Base-by-base conservation (phyloP, 2,888 invertebrate species). In the Apotomis betuletana region DNA sequence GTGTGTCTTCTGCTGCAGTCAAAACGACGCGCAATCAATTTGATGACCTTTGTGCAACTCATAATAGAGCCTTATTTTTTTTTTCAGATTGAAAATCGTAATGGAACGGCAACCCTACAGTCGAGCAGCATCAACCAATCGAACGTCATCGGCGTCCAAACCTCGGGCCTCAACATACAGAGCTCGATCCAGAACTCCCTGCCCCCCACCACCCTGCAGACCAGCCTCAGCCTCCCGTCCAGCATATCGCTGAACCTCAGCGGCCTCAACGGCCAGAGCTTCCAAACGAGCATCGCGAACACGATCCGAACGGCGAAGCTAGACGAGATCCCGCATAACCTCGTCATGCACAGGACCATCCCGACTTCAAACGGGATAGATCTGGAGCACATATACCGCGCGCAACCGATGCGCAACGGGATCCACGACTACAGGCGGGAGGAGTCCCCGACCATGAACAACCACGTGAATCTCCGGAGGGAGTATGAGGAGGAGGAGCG, bases 401-500 rank as follows among this genome's bases (percentile, higher is more conserved):
- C 75, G 0, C 82, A 79, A 54, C 87, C 88, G 44, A 77, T 87
- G 38, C 80, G 92, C 3, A 93, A 92, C 76, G 93, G 92, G 0
- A 82, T 91, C 0, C 91, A 92, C 75, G 92, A 91, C 0, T 92
- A 89, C 74, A 81, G 89, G 8, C 79, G 88, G 46, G 90, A 90
- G 13, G 76, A 78, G 5, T 88, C 91, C 0, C 86, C 88, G 6
- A 60, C 59, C 0, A 58, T 87, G 67, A 87, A 87, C 74, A 89
- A 85, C 59, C 65, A 65, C 81, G 89, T 90, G 76, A 88, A 85
- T 85, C 91, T 85, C 76, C 87, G 85, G 81, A 85, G 90, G 84
- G 91, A 90, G 75, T 91, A 91, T 75, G 90, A 92, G n/a, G 91
- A 91, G 3, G 90, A 91, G 44, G 91, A 90, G 57, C 83, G 84